These are phyloP conservation scores for Naja naja DNA, from an alignment of 2,113 vertebrate species.

Conservation along the genomic window DNA sequence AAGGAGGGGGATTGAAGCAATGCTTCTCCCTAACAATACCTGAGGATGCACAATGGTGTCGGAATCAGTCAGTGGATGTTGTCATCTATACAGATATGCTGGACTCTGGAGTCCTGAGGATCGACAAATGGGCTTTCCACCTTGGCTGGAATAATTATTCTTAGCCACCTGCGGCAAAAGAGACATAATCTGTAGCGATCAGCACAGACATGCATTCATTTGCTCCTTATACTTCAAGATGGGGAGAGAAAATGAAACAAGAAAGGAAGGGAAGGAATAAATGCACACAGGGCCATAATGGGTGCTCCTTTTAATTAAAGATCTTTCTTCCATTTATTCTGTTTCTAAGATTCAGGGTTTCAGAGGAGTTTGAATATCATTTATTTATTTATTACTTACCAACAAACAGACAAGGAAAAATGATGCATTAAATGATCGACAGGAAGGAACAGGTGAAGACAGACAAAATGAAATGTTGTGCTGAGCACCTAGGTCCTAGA, in stretches of 20 bases:
- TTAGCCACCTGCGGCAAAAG: slow-evolving; percentile 75
- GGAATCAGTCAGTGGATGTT: slow-evolving; percentile 79
- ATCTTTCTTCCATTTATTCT: not conserved
- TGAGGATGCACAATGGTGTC: slow-evolving; percentile 82
- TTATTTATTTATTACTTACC: not conserved
- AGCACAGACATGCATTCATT: not conserved
- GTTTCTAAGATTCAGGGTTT: not conserved
- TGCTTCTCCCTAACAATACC: slow-evolving; percentile 58
- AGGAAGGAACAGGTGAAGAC: not conserved
- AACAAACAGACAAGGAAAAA: not conserved
- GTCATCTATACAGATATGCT: slow-evolving; percentile 91
- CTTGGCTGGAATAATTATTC: slow-evolving; percentile 73
- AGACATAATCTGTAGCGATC: not conserved
- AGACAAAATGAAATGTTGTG: not conserved
- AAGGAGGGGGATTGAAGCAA: not conserved
- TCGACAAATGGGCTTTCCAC: slow-evolving; percentile 88
- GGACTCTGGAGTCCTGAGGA: slow-evolving; percentile 75
- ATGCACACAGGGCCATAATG: too few relatives aligned
- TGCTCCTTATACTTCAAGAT: not conserved
- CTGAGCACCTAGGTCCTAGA: not conserved
- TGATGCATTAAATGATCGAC: not conserved
- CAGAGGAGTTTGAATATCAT: not conserved
- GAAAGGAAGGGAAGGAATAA: not conserved
- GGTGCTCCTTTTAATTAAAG: not conserved
- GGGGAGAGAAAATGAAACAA: not conserved